Percentiles rank a stretch among this genome's conserved stretches.
These are phyloP conservation scores for Hippocampus barbouri DNA, from an alignment of 2,113 vertebrate species.

Conservation along the genomic window DNA sequence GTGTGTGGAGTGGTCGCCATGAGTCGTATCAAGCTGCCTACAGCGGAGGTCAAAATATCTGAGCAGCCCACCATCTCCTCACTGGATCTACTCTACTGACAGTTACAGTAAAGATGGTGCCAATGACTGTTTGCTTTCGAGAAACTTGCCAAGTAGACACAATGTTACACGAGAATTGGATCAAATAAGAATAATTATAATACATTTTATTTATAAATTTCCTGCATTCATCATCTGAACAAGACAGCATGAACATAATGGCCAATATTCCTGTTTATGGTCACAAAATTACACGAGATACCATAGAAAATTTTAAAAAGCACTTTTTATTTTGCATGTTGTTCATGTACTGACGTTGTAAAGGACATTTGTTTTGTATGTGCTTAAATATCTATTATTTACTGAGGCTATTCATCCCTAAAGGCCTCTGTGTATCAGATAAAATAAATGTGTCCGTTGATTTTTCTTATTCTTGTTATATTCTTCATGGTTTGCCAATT, in stretches of 20 bases:
- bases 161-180: neutral
- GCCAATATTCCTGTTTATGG: neutral
- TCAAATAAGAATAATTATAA: no score
- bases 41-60: constrained; percentile 82
- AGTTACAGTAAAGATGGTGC: neutral
- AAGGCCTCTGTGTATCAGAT: neutral
- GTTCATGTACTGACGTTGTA: neutral
- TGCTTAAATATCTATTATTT: no score
- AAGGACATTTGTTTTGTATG: no score
- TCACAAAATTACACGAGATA: neutral
- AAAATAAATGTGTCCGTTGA: neutral
- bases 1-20: constrained; percentile 83
- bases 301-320: neutral
- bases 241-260: no score
- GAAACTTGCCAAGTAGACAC: neutral
- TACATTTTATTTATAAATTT: neutral
- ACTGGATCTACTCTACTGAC: constrained; percentile 87
- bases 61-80: constrained; percentile 85
- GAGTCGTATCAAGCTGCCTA: constrained; percentile 83
- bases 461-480: neutral
- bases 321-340: neutral
- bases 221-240: neutral
- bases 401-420: no score
- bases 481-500: neutral
- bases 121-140: neutral